Evolutionary conservation across 2,113 vertebrate species (phyloP).

Genomic region (Cyanistes caeruleus): DNA sequence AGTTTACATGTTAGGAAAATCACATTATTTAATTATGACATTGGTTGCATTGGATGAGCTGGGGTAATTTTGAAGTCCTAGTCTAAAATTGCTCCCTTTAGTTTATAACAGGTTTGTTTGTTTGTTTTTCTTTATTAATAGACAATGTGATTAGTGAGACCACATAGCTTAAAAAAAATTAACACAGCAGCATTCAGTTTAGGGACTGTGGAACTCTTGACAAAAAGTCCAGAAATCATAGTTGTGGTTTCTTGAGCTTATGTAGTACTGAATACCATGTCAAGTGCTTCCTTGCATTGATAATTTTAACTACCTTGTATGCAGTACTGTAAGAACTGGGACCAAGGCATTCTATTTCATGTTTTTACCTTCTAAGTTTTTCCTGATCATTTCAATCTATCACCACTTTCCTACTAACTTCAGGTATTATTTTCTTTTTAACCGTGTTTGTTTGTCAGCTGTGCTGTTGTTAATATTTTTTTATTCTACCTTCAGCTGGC

Average conservation of each 20-base stretch:
- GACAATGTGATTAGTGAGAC: not conserved
- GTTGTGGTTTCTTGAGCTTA: not conserved
- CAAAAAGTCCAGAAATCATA: not conserved
- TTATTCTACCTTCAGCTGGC: slow-evolving; percentile 83
- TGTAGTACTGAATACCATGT: not conserved
- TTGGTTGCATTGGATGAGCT: not conserved
- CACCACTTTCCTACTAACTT: slow-evolving; percentile 2
- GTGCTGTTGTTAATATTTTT: not conserved
- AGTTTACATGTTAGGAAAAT: not conserved
- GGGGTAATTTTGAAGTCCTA: not conserved
- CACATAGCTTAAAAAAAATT: not conserved
- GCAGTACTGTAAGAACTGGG: not conserved
- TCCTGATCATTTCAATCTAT: slow-evolving; percentile 34
- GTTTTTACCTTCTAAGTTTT: not conserved
- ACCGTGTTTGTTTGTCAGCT: not conserved
- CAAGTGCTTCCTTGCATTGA: not conserved
- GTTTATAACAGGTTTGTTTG: not conserved
- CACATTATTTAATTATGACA: not conserved
- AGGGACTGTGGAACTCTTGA: not conserved
- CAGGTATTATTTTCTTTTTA: not conserved
- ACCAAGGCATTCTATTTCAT: not conserved
- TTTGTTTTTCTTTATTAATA: not conserved
- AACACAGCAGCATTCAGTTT: not conserved
- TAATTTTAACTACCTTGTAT: not conserved
- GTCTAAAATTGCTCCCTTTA: not conserved